Evolutionary conservation across 2,113 vertebrate species (phyloP), one percentile per base, ranked within the genome.

Genomic region (Candoia aspera): DNA sequence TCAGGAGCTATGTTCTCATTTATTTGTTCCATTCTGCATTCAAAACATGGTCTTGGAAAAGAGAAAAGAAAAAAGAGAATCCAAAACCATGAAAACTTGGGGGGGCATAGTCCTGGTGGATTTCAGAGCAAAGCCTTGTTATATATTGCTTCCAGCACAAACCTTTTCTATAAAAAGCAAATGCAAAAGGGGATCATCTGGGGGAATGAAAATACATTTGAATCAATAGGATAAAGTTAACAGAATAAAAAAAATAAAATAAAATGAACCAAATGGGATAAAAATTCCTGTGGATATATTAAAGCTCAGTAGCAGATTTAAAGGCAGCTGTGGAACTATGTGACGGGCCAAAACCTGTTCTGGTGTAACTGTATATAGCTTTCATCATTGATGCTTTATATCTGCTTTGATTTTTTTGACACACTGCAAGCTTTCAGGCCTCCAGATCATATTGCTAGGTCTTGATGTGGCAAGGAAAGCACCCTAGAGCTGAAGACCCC

Each of bases 171-270:
- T 57, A 94, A 95, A 88, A 93, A 92, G 93, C n/a, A 86, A 83
- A 92, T 94, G 90, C 91, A 93, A 95, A 95, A 93, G 23, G 84
- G 33, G 53, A 95, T 94, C 96, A 92, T 96, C 90, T 92, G 97
- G 96, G 96, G 96, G 84, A 85, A 95, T 79, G 94, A 95, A 97
- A 97, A 96, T 29, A 53, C 93, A 87, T 95, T 96, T 96, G 94
- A 97, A 97, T 97, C 96, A 97, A 97, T 97, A 96, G 88, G 92
- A 97, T 96, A 94, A 96, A 95, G 96, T 94, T 97, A 97, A 97
- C 95, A 96, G 94, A 88, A 97, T 97, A 94, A 97, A 90, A 90
- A 49, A 49, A 49, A 49, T 49, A 49, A 58, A 87, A 96, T 93
- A 97, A 91, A 96, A 97, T 97, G 93, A 97, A 93, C 94, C 92